These are phyloP conservation scores for Amphiura filiformis DNA, from an alignment of 35 echinoderm and acorn worm species.

Conservation along the genomic window DNA sequence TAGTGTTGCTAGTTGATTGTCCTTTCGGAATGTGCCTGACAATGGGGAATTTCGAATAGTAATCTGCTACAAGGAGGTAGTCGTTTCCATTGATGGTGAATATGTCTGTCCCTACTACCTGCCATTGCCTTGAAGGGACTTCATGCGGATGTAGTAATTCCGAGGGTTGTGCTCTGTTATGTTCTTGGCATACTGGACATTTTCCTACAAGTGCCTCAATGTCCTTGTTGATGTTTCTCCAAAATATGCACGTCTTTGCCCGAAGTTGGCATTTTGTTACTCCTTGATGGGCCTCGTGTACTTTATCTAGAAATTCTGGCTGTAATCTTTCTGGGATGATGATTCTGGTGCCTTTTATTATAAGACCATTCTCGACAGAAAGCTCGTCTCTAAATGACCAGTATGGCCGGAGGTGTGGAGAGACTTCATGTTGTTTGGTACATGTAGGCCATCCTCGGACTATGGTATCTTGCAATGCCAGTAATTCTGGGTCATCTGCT, in stretches of 20 bases:
- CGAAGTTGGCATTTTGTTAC: slow-evolving; percentile 39
- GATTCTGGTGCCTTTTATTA: slow-evolving; percentile 6
- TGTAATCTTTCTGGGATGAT: slow-evolving; percentile 14
- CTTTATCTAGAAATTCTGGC: slow-evolving; percentile 20
- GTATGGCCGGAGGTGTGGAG: slow-evolving; percentile 12
- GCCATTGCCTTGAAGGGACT: slow-evolving; percentile 38
- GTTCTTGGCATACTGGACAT: slow-evolving; percentile 33
- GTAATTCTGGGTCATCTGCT: slow-evolving; percentile 17
- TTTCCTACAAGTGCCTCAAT: slow-evolving; percentile 25
- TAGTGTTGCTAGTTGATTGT: slow-evolving; percentile 18
- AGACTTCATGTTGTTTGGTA: neutral
- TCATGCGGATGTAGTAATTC: slow-evolving; percentile 1
- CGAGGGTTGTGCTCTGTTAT: neutral
- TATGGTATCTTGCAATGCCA: slow-evolving; percentile 11
- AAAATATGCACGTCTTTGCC: slow-evolving; percentile 25
- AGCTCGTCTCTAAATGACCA: slow-evolving; percentile 48
- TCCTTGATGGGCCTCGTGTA: slow-evolving; percentile 59
- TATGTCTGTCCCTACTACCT: slow-evolving; percentile 40
- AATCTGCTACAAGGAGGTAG: slow-evolving; percentile 32
- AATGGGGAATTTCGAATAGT: slow-evolving; percentile 49
- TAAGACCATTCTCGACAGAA: slow-evolving; percentile 21
- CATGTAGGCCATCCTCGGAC: slow-evolving; percentile 25
- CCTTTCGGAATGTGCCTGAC: slow-evolving; percentile 21
- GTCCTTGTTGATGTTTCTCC: slow-evolving; percentile 39
- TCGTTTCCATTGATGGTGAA: slow-evolving; percentile 36